A percentile compares a stretch with the other conserved stretches of the same genome.
These are phyloP conservation scores for Lepeophtheirus nordmannii DNA, from an alignment of 2,888 invertebrate genomes.

Conservation along the genomic window DNA sequence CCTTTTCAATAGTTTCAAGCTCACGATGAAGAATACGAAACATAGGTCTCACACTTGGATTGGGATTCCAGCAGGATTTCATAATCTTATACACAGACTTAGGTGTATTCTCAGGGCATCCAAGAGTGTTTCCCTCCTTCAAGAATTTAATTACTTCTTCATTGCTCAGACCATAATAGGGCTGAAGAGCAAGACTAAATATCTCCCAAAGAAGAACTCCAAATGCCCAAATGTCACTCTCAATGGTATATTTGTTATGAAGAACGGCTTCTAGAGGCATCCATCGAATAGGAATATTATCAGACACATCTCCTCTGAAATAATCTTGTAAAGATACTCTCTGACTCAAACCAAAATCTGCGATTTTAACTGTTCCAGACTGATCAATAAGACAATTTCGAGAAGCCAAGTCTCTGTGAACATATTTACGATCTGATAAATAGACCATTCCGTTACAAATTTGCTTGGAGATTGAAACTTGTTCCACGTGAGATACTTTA, in stretches of 20 bases:
- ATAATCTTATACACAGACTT: slow-evolving; percentile 67
- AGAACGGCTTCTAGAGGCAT: slow-evolving; percentile 93
- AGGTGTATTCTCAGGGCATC: slow-evolving; percentile 78
- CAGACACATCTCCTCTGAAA: slow-evolving; percentile 67
- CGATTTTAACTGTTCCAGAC: slow-evolving; percentile 86
- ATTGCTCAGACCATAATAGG: slow-evolving; percentile 92
- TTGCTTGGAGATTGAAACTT: slow-evolving; percentile 52
- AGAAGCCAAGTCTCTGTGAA: slow-evolving; percentile 86
- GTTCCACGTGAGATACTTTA: slow-evolving; percentile 46
- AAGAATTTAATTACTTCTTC: slow-evolving; percentile 89
- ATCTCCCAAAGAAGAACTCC: slow-evolving; percentile 94
- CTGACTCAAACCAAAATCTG: slow-evolving; percentile 88
- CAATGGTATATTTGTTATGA: slow-evolving; percentile 86
- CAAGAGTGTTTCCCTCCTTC: slow-evolving; percentile 78
- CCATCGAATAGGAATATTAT: slow-evolving; percentile 92
- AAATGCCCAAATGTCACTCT: slow-evolving; percentile 94
- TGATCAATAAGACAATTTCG: slow-evolving; percentile 88
- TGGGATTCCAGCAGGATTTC: slow-evolving; percentile 81
- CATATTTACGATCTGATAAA: slow-evolving; percentile 79
- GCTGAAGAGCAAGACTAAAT: slow-evolving; percentile 86
- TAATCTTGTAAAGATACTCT: slow-evolving; percentile 58
- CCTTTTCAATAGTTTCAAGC: slow-evolving; percentile 22
- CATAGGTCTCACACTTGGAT: slow-evolving; percentile 66
- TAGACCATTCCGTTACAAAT: slow-evolving; percentile 90
- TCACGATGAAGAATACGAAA: slow-evolving; percentile 39